phyloP scores from a whole-genome alignment of 1,140 invertebrate species.

The Tribolium madens region DNA sequence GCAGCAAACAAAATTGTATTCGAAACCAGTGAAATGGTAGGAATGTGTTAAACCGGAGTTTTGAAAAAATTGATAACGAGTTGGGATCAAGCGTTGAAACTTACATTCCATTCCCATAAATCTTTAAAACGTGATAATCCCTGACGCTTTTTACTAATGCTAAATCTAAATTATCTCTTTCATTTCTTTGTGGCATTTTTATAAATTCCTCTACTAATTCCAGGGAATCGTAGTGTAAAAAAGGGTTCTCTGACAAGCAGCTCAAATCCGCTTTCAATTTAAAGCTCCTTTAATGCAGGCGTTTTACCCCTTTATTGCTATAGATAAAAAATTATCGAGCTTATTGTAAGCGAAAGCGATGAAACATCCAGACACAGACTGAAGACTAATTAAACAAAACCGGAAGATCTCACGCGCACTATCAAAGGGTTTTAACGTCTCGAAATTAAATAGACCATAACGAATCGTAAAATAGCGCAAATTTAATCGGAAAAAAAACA shows the following conservation, averaged over 20 bases:
- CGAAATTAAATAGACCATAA: constrained; percentile 24
- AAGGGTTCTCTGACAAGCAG: constrained; percentile 36
- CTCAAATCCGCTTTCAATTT: constrained; percentile 30
- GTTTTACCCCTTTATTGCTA: constrained; percentile 32
- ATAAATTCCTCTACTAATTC: constrained; percentile 38
- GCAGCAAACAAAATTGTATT: not conserved
- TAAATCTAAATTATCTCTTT: constrained; percentile 30
- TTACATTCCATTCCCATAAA: constrained; percentile 28
- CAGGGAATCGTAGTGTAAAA: constrained; percentile 29
- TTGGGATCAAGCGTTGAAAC: not conserved
- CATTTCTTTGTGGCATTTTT: constrained; percentile 36
- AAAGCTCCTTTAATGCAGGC: constrained; percentile 37
- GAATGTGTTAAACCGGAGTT: constrained; percentile 2
- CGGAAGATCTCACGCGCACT: not conserved
- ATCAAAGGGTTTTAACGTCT: constrained; percentile 5
- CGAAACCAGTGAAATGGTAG: not conserved
- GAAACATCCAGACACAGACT: constrained; percentile 8
- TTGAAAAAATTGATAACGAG: not conserved
- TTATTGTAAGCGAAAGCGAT: constrained; percentile 27
- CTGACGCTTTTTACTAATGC: constrained; percentile 23
- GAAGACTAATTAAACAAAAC: constrained; percentile 30
- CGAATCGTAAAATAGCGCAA: constrained; percentile 20
- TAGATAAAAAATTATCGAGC: constrained; percentile 38
- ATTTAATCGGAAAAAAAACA: constrained; percentile 9
- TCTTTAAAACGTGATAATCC: constrained; percentile 36